Percentiles rank a stretch among this genome's conserved stretches.
Conservation (phyloP, 2,888 invertebrate species). For the Phaedon cochleariae region DNA sequence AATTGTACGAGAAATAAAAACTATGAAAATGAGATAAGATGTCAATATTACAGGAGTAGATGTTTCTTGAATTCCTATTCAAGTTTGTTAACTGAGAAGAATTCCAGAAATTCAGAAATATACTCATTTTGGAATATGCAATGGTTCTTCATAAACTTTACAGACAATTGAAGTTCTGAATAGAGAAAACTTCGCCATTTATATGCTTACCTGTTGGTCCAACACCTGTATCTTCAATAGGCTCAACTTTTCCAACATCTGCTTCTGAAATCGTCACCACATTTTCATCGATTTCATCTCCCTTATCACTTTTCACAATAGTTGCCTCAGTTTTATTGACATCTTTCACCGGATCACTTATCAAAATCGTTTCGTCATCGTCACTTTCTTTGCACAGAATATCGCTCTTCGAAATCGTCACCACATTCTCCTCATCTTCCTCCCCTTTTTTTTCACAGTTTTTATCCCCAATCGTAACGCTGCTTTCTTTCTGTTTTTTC, state of each 20-base stretch:
- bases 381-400: too few species aligned
- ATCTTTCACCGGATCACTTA: constrained; percentile 14
- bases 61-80: too few species aligned
- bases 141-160: too few species aligned
- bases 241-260: not conserved
- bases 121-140: too few species aligned
- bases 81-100: too few species aligned
- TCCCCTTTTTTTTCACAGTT: constrained; percentile 18
- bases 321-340: constrained; percentile 18
- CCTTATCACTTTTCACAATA: constrained; percentile 11
- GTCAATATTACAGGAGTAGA: too few species aligned
- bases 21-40: too few species aligned
- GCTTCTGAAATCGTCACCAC: not conserved
- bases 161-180: too few species aligned
- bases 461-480: constrained; percentile 29
- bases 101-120: not conserved
- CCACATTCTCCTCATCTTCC: constrained; percentile 4
- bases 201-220: not conserved
- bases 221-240: not conserved
- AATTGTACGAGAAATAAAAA: too few species aligned
- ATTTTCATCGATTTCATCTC: not conserved
- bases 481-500: constrained; percentile 14
- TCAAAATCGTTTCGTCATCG: not conserved
- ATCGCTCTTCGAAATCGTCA: too few species aligned
- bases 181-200: too few species aligned